Percentiles rank a stretch among this genome's conserved stretches.
Evolutionary conservation across 2,888 invertebrate species (phyloP).

Genomic region (Mantis religiosa): DNA sequence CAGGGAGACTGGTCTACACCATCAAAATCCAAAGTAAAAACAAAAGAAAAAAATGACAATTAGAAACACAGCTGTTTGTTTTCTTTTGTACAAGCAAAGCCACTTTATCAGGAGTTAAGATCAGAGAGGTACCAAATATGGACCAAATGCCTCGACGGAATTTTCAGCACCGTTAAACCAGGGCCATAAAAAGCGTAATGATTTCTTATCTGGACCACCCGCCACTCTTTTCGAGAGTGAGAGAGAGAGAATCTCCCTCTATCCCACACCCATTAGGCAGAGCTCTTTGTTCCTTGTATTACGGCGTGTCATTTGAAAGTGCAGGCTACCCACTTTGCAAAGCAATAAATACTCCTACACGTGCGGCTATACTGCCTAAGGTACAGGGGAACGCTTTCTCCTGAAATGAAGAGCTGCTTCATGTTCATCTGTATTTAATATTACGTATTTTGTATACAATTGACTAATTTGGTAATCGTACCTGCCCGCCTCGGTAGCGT

Average conservation of each 20-base stretch:
- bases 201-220: not conserved
- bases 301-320: not conserved
- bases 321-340: not conserved
- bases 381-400: not conserved
- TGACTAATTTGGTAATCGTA: too few relatives aligned
- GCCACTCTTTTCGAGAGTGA: not conserved
- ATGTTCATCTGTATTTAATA: not conserved
- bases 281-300: not conserved
- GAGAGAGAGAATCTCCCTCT: not conserved
- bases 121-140: not conserved
- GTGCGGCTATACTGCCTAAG: not conserved
- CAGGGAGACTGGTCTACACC: not conserved
- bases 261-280: not conserved
- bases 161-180: not conserved
- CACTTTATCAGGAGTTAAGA: not conserved
- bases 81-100: not conserved
- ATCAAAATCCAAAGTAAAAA: not conserved
- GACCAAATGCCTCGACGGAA: not conserved
- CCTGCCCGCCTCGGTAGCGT: too few relatives aligned
- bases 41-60: not conserved
- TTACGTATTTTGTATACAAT: too few relatives aligned
- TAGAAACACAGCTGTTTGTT: not conserved
- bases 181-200: not conserved
- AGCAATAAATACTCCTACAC: not conserved
- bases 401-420: not conserved